Evolutionary conservation across 2,888 invertebrate species (phyloP).

Genomic region (Ophion obscuratus): DNA sequence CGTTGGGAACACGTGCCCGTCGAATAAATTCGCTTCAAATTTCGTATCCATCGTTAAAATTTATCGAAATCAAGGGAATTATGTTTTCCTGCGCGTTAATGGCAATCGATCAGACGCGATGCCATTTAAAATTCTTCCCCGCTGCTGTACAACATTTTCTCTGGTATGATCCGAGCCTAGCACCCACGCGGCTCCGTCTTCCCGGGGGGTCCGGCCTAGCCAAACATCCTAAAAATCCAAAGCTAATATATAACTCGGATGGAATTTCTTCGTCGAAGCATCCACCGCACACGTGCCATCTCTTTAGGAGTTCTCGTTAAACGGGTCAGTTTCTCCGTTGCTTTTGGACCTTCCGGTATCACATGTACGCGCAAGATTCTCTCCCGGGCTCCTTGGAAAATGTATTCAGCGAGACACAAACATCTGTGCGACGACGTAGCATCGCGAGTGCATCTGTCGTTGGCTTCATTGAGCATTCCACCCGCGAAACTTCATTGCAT

Average conservation of each 20-base stretch:
- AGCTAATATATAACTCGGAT: conserved; percentile 74
- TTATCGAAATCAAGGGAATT: background rate
- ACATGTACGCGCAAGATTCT: conserved; percentile 71
- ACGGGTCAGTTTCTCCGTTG: conserved; percentile 70
- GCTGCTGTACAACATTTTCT: conserved; percentile 2
- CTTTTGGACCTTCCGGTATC: conserved; percentile 77
- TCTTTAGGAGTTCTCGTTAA: conserved; percentile 72
- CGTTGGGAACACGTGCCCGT: background rate
- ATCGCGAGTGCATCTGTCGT: conserved; percentile 71
- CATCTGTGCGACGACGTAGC: conserved; percentile 43
- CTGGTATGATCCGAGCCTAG: background rate
- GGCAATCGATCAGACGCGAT: conserved; percentile 29
- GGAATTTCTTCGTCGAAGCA: conserved; percentile 69
- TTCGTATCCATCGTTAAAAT: background rate
- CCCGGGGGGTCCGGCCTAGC: conserved; percentile 46
- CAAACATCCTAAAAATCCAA: conserved; percentile 77
- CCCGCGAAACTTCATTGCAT: conserved; percentile 74
- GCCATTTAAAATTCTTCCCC: conserved; percentile 23
- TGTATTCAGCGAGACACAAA: conserved; percentile 67
- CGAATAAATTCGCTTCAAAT: background rate
- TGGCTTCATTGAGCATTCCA: conserved; percentile 77
- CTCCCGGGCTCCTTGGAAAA: conserved; percentile 44
- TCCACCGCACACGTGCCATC: conserved; percentile 36
- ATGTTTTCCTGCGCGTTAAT: background rate
- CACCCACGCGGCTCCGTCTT: background rate